Base-by-base conservation (phyloP, 1,140 invertebrate species). In the fruit fly (Drosophila melanogaster) region DNA sequence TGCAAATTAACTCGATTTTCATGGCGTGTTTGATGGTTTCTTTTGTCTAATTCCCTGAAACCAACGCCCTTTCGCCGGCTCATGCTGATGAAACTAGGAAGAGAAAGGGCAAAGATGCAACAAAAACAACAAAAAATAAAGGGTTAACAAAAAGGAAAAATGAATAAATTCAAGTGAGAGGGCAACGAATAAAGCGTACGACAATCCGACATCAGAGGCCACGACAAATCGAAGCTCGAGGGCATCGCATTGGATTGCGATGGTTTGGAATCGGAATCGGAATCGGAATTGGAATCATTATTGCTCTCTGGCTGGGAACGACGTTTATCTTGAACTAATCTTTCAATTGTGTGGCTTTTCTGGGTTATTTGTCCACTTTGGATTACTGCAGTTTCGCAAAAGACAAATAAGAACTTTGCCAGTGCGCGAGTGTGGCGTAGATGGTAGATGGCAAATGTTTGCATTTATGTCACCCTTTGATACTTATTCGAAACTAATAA, bases 1-100 rank as follows among this genome's bases (percentile, higher is more conserved):
- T 66, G 53, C 19, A 73, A 75, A 75, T 76, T 76, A 76, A 76
- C 71, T 57, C 72, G 58, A 66, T 76, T 76, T 76, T 49, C 37
- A 38, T 71, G 67, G 67, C 67, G 67, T 71, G 67, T 57, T 70
- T 47, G 67, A 70, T 35, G 66, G 11, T 70, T 66, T 67, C 40
- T 35, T 46, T 55, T 33, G 49, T 53, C 41, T 69, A 40, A 46
- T n/a, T 49, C 30, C 11, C 4, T 12, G 14, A 6, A 41, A 41
- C 2, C 10, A 10, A 14, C 14, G 24, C 46, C 14, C 22, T 26
- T 47, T 50, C 47, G 12, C 26, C 26, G n/a, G 5, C 46, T 50
- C 11, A 6, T 14, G 14, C 11, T 8, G 14, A 17, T 37, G 61
- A 66, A 53, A 76, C 72, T 58, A 51, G 72, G 47, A 76, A 76